Percentiles rank a stretch among this genome's conserved stretches.
These are phyloP conservation scores for Scotopteryx bipunctaria DNA, from an alignment of 2,888 invertebrate genomes.

Conservation along the genomic window DNA sequence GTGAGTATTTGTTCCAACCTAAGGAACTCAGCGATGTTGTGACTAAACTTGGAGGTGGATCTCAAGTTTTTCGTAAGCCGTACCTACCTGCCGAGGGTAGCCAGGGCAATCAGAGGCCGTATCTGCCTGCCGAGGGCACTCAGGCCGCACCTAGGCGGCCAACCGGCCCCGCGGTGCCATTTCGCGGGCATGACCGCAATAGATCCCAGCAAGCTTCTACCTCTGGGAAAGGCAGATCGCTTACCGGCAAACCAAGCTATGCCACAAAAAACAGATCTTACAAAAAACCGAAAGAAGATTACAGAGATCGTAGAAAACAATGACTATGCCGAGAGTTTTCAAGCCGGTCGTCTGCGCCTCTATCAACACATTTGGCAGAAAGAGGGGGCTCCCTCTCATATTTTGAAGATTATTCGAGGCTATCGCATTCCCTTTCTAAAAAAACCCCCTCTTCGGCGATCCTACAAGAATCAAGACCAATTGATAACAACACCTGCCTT, in stretches of 20 bases:
- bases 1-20: background rate
- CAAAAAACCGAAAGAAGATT: background rate
- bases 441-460: background rate
- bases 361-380: background rate
- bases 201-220: background rate
- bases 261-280: background rate
- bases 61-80: background rate
- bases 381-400: background rate
- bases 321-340: slow-evolving; percentile 2
- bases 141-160: slow-evolving; percentile 3
- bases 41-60: too few relatives aligned
- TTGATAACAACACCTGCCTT: background rate
- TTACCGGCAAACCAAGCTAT: background rate
- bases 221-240: background rate
- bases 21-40: slow-evolving; percentile 1
- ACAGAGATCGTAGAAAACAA: background rate
- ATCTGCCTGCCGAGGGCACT: slow-evolving; percentile 2
- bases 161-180: background rate
- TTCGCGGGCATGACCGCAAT: slow-evolving; percentile 4
- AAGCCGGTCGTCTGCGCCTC: background rate
- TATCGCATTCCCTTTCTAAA: background rate
- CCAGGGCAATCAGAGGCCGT: background rate
- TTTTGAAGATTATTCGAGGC: background rate
- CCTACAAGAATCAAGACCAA: background rate
- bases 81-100: slow-evolving; percentile 4